These are phyloP conservation scores for Engraulis encrasicolus DNA, from an alignment of 2,113 vertebrate genomes.

Conservation along the genomic window DNA sequence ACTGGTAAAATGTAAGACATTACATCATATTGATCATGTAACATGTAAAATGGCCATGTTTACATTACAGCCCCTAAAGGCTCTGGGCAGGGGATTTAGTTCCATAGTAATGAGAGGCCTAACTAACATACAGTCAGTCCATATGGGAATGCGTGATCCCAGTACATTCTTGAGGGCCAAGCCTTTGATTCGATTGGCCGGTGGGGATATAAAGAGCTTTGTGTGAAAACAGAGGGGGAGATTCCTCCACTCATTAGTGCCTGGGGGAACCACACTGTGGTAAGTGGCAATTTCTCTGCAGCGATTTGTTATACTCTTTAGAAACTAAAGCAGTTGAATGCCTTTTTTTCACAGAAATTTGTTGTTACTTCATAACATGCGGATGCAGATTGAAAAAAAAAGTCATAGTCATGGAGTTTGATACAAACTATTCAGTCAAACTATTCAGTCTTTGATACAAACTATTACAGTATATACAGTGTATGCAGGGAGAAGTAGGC, in stretches of 20 bases:
- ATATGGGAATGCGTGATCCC: constrained; percentile 3
- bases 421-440: too few relatives aligned
- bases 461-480: too few relatives aligned
- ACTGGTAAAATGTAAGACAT: neutral
- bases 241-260: constrained; percentile 11
- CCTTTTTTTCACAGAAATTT: neutral
- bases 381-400: neutral
- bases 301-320: neutral
- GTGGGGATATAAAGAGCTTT: constrained; percentile 15
- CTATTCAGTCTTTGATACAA: too few relatives aligned
- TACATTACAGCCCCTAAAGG: neutral
- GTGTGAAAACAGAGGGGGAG: neutral
- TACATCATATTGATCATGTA: neutral
- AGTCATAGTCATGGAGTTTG: neutral
- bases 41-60: neutral
- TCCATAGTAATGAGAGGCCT: neutral
- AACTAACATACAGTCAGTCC: neutral
- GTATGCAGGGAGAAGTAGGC: too few relatives aligned
- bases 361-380: neutral
- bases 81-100: neutral
- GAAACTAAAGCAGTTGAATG: neutral
- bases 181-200: neutral
- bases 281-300: neutral
- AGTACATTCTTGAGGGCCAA: neutral
- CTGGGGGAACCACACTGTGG: neutral